Base-by-base conservation (phyloP, 1,140 invertebrate genomes). In the Chironomus tepperi region DNA sequence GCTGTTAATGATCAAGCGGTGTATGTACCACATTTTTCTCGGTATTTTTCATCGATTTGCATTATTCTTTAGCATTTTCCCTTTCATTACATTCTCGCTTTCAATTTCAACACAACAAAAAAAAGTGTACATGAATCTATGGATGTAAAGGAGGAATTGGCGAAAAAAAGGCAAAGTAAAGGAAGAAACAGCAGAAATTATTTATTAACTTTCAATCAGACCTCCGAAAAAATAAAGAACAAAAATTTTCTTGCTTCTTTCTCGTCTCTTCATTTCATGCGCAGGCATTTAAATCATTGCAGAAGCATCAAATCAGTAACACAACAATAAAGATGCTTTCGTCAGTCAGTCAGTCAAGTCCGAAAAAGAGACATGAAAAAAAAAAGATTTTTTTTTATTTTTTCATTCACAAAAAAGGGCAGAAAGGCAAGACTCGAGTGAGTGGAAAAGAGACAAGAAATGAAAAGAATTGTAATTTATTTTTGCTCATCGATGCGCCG, bases 321-420 rank as follows among this genome's bases (percentile, higher is more conserved):
- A 57, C 47, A 57, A 57, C 47, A 57, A 57, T 57, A 57, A 57
- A 57, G 47, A 57, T 57, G 47, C 47, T 57, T 57, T 57, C 47
- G 47, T 57, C 47, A 57, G 47, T 57, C 47, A 57, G 12, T 57
- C 47, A 57, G 12, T 57, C 47, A n/a, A 12, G n/a, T 47, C 43
- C 47, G 12, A 57, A 57, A 57, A 57, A n/a, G n/a, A 57, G 47
- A 57, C 12, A 57, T n/a, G 12, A 15, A 57, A 57, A n/a, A 57
- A 47, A 57, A 34, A 57, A 57, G 47, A 57, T 5, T 12, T 57
- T 57, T 57, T 57, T 57, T 57, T 57, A 1, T 15, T 5, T n/a
- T 70, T 70, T 70, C 65, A 70, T 70, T 70, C 65, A 70, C 65
- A 70, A 70, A 70, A 70, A 70, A 70, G 19, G 65, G 65, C 47